Base-by-base conservation (phyloP, 2,797 vertebrate species). In the Erpetoichthys calabaricus region DNA sequence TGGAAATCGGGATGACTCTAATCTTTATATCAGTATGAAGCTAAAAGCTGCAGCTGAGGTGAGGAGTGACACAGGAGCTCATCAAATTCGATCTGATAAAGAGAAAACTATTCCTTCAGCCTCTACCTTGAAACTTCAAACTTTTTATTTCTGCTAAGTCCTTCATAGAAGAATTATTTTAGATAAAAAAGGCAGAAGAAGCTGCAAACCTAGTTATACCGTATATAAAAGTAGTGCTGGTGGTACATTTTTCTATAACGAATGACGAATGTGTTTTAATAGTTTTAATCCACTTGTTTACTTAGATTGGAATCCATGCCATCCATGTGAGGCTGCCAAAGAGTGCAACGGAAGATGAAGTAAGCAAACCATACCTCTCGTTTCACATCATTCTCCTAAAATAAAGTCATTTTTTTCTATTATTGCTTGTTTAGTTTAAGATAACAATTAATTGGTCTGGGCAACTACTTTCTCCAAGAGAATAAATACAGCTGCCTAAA, bases 1-100 rank as follows among this genome's bases (percentile, higher is more conserved):
- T 75, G 95, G 96, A 64, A 77, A 97, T 75, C 74, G 93, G 51
- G 92, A 95, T 55, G 96, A 99, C 78, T 99, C 95, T 6, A 98
- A 96, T 72, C 82, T 98, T 63, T 99, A 97, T 74, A 97, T 99
- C 76, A 92, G 85, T 62, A 84, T 95, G 95, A 99, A 99, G 73
- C 65, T 97, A 65, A 98, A 98, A 69, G 94, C 96, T 65, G 96
- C 95, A 61, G 83, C 87, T 56, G 92, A 99, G 91, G 96, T 96
- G 82, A 85, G 59, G 4, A 47, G 58, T 45, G 25, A 25, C 25
- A 25, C 25, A 25, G 25, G 25, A 25, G 2, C 25, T 25, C 25
- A 25, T 25, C 25, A 25, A 2, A 25, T 25, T 25, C 25, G 25
- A 25, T 25, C 25, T 25, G 2, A 25, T 25, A 25, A 25, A 25